These are phyloP conservation scores for Pseudomyrmex concolor DNA, from an alignment of 1,140 invertebrate genomes.

Conservation along the genomic window DNA sequence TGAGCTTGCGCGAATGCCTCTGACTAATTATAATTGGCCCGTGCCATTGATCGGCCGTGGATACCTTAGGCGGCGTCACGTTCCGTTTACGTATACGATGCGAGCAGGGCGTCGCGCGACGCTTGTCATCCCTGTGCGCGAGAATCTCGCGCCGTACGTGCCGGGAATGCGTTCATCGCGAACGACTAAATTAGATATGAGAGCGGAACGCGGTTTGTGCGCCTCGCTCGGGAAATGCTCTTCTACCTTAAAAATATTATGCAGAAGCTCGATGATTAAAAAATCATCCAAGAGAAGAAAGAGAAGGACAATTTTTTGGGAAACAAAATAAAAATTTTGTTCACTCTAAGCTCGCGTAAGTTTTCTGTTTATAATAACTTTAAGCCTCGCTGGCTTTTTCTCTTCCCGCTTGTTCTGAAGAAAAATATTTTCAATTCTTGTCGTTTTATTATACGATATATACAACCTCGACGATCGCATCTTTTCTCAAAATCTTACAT, in stretches of 20 bases:
- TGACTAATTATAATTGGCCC: slow-evolving; percentile 58
- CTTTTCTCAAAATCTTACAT: slow-evolving; percentile 37
- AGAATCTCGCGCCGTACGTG: slow-evolving; percentile 55
- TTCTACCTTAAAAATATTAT: slow-evolving; percentile 17
- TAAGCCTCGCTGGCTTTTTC: neutral
- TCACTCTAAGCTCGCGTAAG: neutral
- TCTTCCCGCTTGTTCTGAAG: too few species aligned
- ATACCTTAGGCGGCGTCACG: slow-evolving; percentile 43
- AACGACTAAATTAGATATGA: slow-evolving; percentile 56
- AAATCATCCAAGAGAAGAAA: neutral
- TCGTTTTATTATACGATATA: too few species aligned
- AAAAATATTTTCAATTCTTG: too few species aligned
- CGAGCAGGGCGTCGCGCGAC: neutral
- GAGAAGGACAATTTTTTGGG: neutral
- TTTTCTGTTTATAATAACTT: slow-evolving; percentile 1
- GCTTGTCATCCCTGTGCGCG: slow-evolving; percentile 44
- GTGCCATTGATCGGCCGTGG: slow-evolving; percentile 55
- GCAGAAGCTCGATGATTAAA: slow-evolving; percentile 29
- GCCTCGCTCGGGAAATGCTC: slow-evolving; percentile 1
- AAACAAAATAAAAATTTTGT: slow-evolving; percentile 29
- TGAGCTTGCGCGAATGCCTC: slow-evolving; percentile 19
- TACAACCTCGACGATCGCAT: neutral
- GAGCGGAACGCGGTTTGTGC: slow-evolving; percentile 18
- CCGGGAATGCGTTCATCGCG: slow-evolving; percentile 45
- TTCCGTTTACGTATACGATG: slow-evolving; percentile 46